These are phyloP conservation scores for Sphyrna mokarran DNA, from an alignment of 2,113 vertebrate species.

Conservation along the genomic window DNA sequence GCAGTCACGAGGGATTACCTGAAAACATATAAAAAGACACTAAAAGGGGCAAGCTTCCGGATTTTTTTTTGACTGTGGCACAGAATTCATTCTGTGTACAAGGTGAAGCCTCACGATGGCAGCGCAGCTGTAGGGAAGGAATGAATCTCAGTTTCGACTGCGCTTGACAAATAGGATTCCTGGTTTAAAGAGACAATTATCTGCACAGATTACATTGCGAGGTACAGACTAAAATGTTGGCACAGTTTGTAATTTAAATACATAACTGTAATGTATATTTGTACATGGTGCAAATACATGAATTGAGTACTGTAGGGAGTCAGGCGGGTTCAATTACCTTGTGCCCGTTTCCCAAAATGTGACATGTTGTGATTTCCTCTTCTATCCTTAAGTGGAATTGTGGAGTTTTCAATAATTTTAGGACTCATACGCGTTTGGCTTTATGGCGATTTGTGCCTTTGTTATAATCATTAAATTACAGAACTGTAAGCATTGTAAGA, in stretches of 20 bases:
- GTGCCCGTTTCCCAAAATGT: background rate
- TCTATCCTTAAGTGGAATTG: background rate
- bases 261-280: background rate
- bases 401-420: background rate
- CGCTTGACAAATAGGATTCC: background rate
- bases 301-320: background rate
- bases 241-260: background rate
- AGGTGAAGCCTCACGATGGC: constrained; percentile 18
- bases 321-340: background rate
- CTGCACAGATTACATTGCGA: background rate
- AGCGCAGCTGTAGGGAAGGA: background rate
- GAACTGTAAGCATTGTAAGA: background rate
- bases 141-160: background rate
- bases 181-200: background rate
- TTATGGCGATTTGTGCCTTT: background rate
- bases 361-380: background rate
- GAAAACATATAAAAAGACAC: background rate
- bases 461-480: background rate
- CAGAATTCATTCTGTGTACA: background rate
- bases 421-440: background rate
- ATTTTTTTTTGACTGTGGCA: background rate
- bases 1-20: background rate
- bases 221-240: background rate
- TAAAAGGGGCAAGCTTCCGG: background rate
- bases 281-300: background rate